phyloP scores from a whole-genome alignment of 2,888 invertebrate genomes.

The Patella pellucida region DNA sequence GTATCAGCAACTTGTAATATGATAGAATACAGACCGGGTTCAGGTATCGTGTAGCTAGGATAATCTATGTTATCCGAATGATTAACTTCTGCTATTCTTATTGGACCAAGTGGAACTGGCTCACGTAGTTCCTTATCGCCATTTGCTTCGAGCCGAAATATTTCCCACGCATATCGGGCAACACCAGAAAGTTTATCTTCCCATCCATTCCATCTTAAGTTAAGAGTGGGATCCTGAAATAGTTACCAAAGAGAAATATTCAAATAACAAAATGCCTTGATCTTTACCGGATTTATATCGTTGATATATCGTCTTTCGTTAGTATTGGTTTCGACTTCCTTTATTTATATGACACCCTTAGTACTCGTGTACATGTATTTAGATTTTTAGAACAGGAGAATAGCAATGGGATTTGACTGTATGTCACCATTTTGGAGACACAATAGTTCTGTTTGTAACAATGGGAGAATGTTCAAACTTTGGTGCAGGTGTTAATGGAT shows the following conservation, averaged over 20 bases:
- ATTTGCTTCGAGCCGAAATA: not conserved
- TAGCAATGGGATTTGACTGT: no score
- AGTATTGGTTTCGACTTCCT: no score
- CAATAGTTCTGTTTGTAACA: no score
- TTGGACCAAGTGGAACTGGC: not conserved
- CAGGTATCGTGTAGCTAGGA: slow-evolving; percentile 29
- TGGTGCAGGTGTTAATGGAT: no score
- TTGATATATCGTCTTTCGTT: no score
- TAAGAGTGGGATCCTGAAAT: not conserved
- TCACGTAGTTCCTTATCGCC: not conserved
- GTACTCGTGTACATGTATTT: no score
- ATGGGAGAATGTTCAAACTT: no score
- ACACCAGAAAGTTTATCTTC: not conserved
- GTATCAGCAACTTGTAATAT: slow-evolving; percentile 42
- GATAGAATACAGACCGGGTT: slow-evolving; percentile 45
- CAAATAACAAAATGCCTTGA: no score
- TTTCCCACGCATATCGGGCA: slow-evolving; percentile 7
- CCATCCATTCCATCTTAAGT: not conserved
- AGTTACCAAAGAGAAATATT: not conserved
- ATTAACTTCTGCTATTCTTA: not conserved
- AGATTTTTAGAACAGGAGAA: no score
- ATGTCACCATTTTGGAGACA: no score
- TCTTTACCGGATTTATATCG: no score
- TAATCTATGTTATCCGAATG: not conserved
- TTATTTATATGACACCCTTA: no score